A percentile compares a stretch with the other conserved stretches of the same genome.
Conservation (phyloP, 2,888 invertebrate species). For the Drosophila multiciliata region DNA sequence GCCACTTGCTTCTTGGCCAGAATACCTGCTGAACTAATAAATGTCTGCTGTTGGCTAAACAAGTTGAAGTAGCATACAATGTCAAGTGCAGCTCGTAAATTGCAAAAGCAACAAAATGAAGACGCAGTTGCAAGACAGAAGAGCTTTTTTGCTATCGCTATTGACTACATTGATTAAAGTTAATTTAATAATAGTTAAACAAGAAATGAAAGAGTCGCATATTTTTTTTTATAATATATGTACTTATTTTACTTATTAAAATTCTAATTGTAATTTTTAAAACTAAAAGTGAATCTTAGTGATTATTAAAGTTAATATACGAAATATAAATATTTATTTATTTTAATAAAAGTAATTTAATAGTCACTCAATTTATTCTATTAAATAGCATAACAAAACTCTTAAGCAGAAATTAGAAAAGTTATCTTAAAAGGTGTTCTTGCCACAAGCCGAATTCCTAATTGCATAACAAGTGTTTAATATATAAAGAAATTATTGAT, state of each 20-base stretch:
- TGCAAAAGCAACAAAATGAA: conserved; percentile 8
- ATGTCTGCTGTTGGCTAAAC: conserved; percentile 5
- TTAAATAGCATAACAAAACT: not conserved
- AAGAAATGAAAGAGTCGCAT: not conserved
- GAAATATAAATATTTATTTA: not conserved
- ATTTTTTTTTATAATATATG: not conserved
- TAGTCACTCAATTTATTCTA: not conserved
- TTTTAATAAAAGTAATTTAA: not conserved
- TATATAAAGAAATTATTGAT: not conserved
- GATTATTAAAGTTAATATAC: not conserved
- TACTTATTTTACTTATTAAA: not conserved
- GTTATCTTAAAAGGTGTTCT: not conserved
- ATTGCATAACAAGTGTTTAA: not conserved
- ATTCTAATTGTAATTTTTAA: not conserved
- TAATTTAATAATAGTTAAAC: not conserved
- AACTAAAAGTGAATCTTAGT: not conserved
- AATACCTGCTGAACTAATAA: conserved; percentile 18
- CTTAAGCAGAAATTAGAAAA: not conserved
- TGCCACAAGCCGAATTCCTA: not conserved
- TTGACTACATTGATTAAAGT: too few relatives aligned
- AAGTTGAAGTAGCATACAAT: conserved; percentile 41
- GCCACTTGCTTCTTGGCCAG: not conserved
- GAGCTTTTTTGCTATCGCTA: not conserved
- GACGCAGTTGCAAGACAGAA: not conserved
- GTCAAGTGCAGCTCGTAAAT: conserved; percentile 58